Evolutionary conservation across 2,797 vertebrate genomes (phyloP), one percentile per base, ranked within the genome.

Genomic region (Schizopygopsis pylzovi): DNA sequence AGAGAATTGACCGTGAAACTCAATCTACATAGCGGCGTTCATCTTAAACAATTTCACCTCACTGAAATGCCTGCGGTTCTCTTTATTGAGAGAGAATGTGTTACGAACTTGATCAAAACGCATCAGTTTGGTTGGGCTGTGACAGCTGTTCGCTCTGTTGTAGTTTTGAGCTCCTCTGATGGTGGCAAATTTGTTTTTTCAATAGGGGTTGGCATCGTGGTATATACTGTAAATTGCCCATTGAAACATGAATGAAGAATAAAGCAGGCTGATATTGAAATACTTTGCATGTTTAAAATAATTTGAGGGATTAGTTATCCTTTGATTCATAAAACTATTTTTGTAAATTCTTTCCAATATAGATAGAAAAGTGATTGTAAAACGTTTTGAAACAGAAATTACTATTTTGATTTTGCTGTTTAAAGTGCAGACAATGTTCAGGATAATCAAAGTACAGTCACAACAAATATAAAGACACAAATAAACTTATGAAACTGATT

Each of bases 381-480:
- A 67, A 86, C 47, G 13, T 56, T 67, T 85, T 10, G 11, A 39
- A 49, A 86, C 59, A 65, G 39, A 79, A 82, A 56, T 72, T 10
- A 77, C 39, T 37, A 22, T 49, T 43, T 43, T 39, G 54, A 56
- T 65, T 47, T 72, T 61, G 61, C 45, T 70, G 65, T 88, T 83
- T 86, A 83, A 83, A 86, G 85, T 88, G 81, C 84, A 84, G 81
- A 84, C 85, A 78, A 75, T 65, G 78, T 45, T 79, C 49, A 68
- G 67, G 39, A 71, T 70, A 75, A 75, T 28, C 54, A 85, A 75
- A 59, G 56, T 56, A 86, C 87, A 83, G 59, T 83, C 65, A 81
- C 77, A 84, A 72, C 67, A 63, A 59, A 37, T 70, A 67, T 45
- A 45, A 76, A 86, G 71, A 56, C 65, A 81, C 61, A 86, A 76